A percentile compares a stretch with the other conserved stretches of the same genome.
Evolutionary conservation across 2,888 invertebrate species (phyloP).

Genomic region (Eupithecia subumbrata): DNA sequence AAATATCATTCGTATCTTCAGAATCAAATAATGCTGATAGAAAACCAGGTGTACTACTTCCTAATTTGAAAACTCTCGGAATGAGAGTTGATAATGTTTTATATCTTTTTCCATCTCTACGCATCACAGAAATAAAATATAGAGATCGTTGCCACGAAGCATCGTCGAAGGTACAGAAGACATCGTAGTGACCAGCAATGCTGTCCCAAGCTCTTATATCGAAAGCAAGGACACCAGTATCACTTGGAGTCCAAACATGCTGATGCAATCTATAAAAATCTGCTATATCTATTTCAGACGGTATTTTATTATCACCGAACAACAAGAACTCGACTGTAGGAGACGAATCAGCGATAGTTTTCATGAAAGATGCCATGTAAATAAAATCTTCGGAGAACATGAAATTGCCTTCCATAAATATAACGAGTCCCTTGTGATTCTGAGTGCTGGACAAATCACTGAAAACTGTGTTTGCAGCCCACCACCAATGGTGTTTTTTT

Average conservation of each 20-base stretch:
- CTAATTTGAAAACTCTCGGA: constrained; percentile 57
- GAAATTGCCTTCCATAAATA: constrained; percentile 60
- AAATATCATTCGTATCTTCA: constrained; percentile 20
- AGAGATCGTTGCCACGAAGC: constrained; percentile 63
- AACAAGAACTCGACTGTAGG: constrained; percentile 60
- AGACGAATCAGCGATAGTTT: constrained; percentile 50
- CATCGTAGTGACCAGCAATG: constrained; percentile 62
- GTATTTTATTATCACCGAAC: constrained; percentile 45
- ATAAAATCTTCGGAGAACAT: constrained; percentile 63
- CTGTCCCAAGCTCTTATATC: constrained; percentile 59
- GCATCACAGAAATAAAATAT: constrained; percentile 58
- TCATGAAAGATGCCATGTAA: constrained; percentile 60
- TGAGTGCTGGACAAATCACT: constrained; percentile 42
- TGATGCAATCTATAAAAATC: constrained; percentile 50
- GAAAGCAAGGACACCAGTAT: constrained; percentile 59
- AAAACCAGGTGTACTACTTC: background rate
- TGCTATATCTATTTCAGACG: constrained; percentile 28
- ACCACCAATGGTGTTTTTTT: constrained; percentile 70
- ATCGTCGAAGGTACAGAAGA: constrained; percentile 64
- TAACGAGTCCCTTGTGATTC: constrained; percentile 53
- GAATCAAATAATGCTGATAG: constrained; percentile 2
- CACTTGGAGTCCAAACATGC: constrained; percentile 55
- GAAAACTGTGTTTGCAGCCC: constrained; percentile 67
- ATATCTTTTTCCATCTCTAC: constrained; percentile 54
- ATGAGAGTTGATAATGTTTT: constrained; percentile 56